Base-by-base conservation (phyloP, 2,888 invertebrate species). In the Synergus gifuensis region DNA sequence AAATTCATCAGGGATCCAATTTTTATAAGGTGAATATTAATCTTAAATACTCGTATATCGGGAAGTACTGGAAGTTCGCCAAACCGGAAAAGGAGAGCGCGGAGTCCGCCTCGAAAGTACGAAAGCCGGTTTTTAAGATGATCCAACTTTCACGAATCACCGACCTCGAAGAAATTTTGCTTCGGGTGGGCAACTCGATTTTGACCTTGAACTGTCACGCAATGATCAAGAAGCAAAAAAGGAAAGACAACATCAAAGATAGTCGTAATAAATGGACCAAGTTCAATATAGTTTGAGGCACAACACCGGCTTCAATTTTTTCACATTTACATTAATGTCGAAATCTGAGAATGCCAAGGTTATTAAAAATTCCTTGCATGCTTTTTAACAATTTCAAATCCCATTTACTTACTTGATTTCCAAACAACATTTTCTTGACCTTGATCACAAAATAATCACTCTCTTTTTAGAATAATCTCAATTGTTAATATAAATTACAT, bases 191-290 rank as follows among this genome's bases (percentile, higher is more conserved):
- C 79, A 83, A 85, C 82, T 83, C 81, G 83, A 80, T 79, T 83
- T 62, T 84, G 84, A 86, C 86, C 86, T 85, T 84, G 86, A 84
- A 82, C 82, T 78, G 73, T 78, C 76, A 73, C 60, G 67, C 49
- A 28, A 36, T 40, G 11, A 60, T 54, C n/a, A 54, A 54, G 54
- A 2, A 54, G n/a, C n/a, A 8, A n/a, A 2, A 54, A n/a, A n/a
- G n/a, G 18, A n/a, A 54, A 18, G n/a, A 18, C 54, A 9, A 9
- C n/a, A 9, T n/a, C 54, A 54, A 8, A 54, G n/a, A 54, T n/a
- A n/a, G n/a, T n/a, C n/a, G n/a, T 2, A n/a, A 54, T 54, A 54
- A n/a, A 54, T 54, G 54, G 9, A 54, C 2, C 54, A 54, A 8
- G n/a, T 54, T 54, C 3, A 54, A 54, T 4, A n/a, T n/a, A 54